Evolutionary conservation across 2,888 invertebrate species (phyloP).

Genomic region (Lysandra coridon): DNA sequence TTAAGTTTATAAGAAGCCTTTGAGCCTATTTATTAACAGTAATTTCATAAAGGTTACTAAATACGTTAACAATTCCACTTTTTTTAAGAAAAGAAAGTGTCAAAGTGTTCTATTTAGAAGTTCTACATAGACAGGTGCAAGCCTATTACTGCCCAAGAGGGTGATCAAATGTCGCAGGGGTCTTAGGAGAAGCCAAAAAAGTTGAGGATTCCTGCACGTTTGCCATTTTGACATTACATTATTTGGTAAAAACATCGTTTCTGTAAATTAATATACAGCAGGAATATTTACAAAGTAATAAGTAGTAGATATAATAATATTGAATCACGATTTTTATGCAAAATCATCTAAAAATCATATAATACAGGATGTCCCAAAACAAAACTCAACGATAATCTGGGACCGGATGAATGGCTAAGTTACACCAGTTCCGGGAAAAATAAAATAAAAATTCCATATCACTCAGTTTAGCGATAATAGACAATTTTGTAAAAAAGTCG

Average conservation of each 20-base stretch:
- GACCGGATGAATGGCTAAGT: too few species aligned
- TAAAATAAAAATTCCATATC: too few species aligned
- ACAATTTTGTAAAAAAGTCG: too few species aligned
- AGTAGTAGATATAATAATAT: background rate
- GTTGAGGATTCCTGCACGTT: conserved; percentile 3
- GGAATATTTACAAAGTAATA: background rate
- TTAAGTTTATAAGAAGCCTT: too few species aligned
- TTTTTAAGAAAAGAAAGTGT: background rate
- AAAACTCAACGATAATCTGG: too few species aligned
- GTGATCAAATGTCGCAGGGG: conserved; percentile 26
- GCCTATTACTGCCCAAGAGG: conserved; percentile 14
- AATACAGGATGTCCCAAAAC: too few species aligned
- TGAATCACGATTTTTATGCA: background rate
- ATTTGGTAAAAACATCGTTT: background rate
- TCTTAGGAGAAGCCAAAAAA: conserved; percentile 30
- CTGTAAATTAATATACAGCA: background rate
- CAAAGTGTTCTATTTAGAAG: background rate
- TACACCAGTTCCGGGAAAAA: too few species aligned
- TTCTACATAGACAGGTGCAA: conserved; percentile 10
- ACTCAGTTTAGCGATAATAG: too few species aligned
- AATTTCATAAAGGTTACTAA: background rate
- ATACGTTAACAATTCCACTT: background rate
- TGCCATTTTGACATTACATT: background rate
- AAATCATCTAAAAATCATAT: too few species aligned
- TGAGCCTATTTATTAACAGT: too few species aligned